Conservation (phyloP, 2,113 vertebrate species). For the Trinectes maculatus region DNA sequence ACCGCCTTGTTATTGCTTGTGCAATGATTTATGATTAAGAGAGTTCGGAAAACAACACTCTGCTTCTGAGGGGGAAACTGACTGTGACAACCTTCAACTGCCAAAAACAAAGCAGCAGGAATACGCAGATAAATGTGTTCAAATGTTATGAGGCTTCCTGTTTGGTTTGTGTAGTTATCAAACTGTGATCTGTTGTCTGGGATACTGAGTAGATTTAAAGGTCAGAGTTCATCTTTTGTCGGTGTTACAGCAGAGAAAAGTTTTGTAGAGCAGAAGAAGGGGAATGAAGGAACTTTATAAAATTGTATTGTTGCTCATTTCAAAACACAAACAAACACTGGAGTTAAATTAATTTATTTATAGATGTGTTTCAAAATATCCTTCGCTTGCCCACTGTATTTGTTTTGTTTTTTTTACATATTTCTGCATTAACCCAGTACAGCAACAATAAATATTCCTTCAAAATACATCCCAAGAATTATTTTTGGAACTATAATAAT, state of each 20-base stretch:
- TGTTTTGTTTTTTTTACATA: neutral
- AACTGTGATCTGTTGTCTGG: constrained; percentile 27
- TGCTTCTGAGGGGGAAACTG: neutral
- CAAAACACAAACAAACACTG: neutral
- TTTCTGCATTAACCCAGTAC: neutral
- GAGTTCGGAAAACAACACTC: no score
- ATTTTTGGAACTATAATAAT: neutral
- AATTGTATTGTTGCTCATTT: constrained; percentile 33
- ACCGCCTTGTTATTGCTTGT: constrained; percentile 28
- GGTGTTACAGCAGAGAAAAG: neutral
- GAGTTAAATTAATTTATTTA: neutral
- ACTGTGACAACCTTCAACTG: neutral
- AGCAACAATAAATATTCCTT: constrained; percentile 14
- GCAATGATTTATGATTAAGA: neutral
- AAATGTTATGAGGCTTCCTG: constrained; percentile 52
- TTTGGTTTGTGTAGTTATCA: constrained; percentile 61
- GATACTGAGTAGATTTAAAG: constrained; percentile 24
- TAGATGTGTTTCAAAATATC: neutral
- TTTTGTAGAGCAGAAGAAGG: neutral
- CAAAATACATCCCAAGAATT: constrained; percentile 14
- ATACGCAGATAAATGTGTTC: constrained; percentile 36
- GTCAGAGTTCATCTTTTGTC: constrained; percentile 29
- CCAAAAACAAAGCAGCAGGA: constrained; percentile 27
- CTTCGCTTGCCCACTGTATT: neutral
- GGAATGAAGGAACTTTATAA: constrained; percentile 7